These are phyloP conservation scores for Rhagophthalmus giganteus DNA, from an alignment of 2,888 invertebrate species.

Conservation along the genomic window DNA sequence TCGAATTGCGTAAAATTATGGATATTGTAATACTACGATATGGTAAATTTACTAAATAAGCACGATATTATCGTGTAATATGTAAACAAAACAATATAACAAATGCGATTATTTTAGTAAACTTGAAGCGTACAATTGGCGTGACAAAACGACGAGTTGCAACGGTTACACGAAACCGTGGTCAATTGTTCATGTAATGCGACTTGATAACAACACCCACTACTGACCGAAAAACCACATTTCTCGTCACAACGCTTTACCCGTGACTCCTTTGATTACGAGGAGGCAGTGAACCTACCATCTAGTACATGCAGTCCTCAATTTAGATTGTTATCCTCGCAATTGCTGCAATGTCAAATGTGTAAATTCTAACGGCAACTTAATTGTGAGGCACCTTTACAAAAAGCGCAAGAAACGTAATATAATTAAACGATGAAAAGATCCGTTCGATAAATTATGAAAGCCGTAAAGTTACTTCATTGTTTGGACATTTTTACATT, in stretches of 20 bases:
- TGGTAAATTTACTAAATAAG: too few relatives aligned
- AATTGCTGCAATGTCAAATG: not conserved
- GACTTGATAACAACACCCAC: constrained; percentile 10
- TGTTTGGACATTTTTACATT: too few relatives aligned
- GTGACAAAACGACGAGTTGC: constrained; percentile 18
- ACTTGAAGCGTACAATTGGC: too few relatives aligned
- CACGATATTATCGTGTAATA: too few relatives aligned
- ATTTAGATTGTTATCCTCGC: not conserved
- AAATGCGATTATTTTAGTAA: too few relatives aligned
- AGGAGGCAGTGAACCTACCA: not conserved
- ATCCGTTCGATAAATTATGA: too few relatives aligned
- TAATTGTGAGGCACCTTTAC: too few relatives aligned
- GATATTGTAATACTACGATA: too few relatives aligned
- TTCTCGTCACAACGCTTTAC: constrained; percentile 5
- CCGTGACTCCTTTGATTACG: not conserved
- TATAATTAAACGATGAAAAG: too few relatives aligned
- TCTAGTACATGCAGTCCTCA: not conserved
- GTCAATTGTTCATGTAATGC: constrained; percentile 21
- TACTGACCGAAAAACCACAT: constrained; percentile 22
- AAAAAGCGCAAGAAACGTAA: constrained; percentile 4
- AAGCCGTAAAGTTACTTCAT: too few relatives aligned
- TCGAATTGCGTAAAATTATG: too few relatives aligned
- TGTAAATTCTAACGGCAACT: not conserved
- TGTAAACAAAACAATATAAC: too few relatives aligned
- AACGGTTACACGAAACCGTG: constrained; percentile 15